A percentile compares a stretch with the other conserved stretches of the same genome.
Evolutionary conservation across 2,797 vertebrate species (phyloP).

Genomic region (Triplophysa bombifrons): DNA sequence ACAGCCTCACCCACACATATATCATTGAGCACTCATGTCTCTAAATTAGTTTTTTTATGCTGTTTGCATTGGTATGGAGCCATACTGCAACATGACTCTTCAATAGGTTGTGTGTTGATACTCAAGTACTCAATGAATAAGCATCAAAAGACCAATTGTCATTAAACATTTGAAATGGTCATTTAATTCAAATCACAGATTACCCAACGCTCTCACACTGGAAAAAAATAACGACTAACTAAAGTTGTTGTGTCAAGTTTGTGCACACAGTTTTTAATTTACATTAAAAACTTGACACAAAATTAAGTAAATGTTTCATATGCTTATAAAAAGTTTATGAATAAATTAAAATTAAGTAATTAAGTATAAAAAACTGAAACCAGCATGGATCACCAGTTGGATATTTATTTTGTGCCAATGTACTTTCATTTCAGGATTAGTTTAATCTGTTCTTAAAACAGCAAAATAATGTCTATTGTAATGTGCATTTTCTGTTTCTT

Average conservation of each 20-base stretch:
- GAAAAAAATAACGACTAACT: too few species aligned
- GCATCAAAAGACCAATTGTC: conserved; percentile 34
- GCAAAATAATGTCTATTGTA: neutral
- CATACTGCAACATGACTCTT: conserved; percentile 37
- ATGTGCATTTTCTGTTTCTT: neutral
- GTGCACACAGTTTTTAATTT: too few species aligned
- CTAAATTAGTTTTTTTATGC: conserved; percentile 3
- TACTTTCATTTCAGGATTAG: too few species aligned
- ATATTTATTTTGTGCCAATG: conserved; percentile 1
- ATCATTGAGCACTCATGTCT: conserved; percentile 29
- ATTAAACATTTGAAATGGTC: conserved; percentile 38
- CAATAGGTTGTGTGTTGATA: conserved; percentile 30
- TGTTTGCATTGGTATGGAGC: conserved; percentile 42
- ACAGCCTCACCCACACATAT: conserved; percentile 27
- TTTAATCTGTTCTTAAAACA: too few species aligned
- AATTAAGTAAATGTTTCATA: too few species aligned
- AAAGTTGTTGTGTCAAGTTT: conserved; percentile 1
- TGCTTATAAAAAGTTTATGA: too few species aligned
- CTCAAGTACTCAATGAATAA: conserved; percentile 17
- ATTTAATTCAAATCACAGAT: conserved; percentile 35
- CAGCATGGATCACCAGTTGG: neutral
- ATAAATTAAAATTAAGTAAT: too few species aligned
- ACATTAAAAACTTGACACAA: too few species aligned
- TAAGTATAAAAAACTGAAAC: too few species aligned
- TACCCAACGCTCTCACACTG: too few species aligned